These are phyloP conservation scores for Dolichopus griseipennis DNA, from an alignment of 2,888 invertebrate species.

Conservation along the genomic window DNA sequence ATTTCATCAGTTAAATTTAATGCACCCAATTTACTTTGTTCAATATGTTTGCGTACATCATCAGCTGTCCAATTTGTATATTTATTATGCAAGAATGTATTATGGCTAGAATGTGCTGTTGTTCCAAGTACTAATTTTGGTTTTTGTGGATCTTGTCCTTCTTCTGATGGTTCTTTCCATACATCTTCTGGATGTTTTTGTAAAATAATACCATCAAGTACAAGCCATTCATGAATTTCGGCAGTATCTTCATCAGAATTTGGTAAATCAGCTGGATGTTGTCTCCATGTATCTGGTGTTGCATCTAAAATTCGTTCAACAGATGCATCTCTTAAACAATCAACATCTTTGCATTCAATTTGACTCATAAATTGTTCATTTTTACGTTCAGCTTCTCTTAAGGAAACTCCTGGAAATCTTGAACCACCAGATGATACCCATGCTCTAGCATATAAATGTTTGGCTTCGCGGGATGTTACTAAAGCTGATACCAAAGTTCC, in stretches of 20 bases:
- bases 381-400: constrained; percentile 52
- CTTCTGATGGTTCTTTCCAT: constrained; percentile 48
- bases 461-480: constrained; percentile 49
- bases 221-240: constrained; percentile 63
- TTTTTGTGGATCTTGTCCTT: constrained; percentile 38
- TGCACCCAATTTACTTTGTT: constrained; percentile 49
- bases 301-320: constrained; percentile 54
- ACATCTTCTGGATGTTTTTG: constrained; percentile 57
- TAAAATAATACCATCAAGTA: constrained; percentile 62
- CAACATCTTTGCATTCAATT: constrained; percentile 49
- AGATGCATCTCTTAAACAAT: constrained; percentile 50
- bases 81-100: constrained; percentile 51
- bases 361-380: constrained; percentile 54
- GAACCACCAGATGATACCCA: constrained; percentile 75
- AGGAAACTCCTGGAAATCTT: constrained; percentile 57
- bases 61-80: constrained; percentile 59
- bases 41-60: constrained; percentile 55
- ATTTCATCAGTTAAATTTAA: constrained; percentile 54
- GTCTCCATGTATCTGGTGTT: constrained; percentile 65
- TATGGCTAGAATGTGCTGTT: constrained; percentile 63
- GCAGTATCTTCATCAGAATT: constrained; percentile 47
- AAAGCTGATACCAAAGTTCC: constrained; percentile 74
- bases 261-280: constrained; percentile 50
- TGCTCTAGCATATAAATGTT: constrained; percentile 61
- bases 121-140: constrained; percentile 59